A percentile compares a stretch with the other conserved stretches of the same genome.
phyloP scores from a whole-genome alignment of 2,888 invertebrate genomes.

The Drosophila imparisetae region DNA sequence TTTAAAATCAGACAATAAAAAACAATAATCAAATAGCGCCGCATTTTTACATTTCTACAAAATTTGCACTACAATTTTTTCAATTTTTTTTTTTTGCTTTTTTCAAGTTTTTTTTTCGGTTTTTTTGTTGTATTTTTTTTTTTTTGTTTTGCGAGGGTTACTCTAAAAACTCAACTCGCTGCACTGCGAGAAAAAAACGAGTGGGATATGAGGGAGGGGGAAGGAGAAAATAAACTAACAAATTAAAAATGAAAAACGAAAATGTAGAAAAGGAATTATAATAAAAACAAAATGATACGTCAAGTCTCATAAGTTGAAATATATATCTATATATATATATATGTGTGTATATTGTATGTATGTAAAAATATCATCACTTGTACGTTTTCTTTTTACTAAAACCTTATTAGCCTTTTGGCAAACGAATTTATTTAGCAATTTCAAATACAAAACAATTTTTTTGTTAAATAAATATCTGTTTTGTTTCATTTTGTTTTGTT shows the following conservation, averaged over 20 bases:
- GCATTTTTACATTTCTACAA: slow-evolving; percentile 48
- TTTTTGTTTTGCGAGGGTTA: slow-evolving; percentile 18
- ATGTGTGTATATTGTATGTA: neutral
- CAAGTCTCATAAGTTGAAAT: slow-evolving; percentile 34
- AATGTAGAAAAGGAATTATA: slow-evolving; percentile 3
- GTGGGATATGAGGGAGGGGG: neutral
- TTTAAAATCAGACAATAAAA: slow-evolving; percentile 57
- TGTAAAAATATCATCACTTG: slow-evolving; percentile 47
- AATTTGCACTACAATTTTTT: slow-evolving; percentile 45
- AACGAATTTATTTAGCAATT: slow-evolving; percentile 30
- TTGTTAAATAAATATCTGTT: slow-evolving; percentile 34
- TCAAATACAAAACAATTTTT: slow-evolving; percentile 11
- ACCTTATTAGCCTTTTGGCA: slow-evolving; percentile 32
- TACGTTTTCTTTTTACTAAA: slow-evolving; percentile 23
- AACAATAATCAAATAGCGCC: slow-evolving; percentile 55
- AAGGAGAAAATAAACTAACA: neutral
- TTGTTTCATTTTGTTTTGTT: neutral
- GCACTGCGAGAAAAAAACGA: neutral
- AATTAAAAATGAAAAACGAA: slow-evolving; percentile 7
- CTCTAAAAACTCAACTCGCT: neutral
- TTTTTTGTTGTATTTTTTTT: slow-evolving; percentile 4
- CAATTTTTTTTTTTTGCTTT: neutral
- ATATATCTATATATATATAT: neutral
- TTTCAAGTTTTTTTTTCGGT: slow-evolving; percentile 1
- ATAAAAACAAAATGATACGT: slow-evolving; percentile 29